These are phyloP conservation scores for Parapristionchus giblindavisi DNA, from an alignment of 2,888 invertebrate species.

Conservation along the genomic window DNA sequence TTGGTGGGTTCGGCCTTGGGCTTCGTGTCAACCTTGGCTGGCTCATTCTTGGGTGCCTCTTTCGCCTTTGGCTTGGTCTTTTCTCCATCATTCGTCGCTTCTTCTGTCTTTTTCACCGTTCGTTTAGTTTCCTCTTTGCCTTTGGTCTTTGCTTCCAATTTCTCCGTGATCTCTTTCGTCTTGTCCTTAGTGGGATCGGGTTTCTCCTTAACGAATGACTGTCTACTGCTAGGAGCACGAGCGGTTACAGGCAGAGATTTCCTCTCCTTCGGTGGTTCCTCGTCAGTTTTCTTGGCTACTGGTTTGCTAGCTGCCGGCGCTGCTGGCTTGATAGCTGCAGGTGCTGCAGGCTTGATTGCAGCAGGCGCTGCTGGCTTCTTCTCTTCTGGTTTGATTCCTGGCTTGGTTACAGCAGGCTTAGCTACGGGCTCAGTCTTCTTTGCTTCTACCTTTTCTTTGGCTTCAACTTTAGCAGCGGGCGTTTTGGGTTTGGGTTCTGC, in stretches of 20 bases:
- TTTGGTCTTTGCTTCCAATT: neutral
- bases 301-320: neutral
- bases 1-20: no score
- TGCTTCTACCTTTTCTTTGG: neutral
- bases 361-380: neutral
- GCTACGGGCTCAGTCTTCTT: no score
- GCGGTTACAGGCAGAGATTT: constrained; percentile 14
- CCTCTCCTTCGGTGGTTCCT: neutral
- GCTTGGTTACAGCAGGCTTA: no score
- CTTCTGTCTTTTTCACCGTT: constrained; percentile 41
- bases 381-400: neutral
- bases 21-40: no score
- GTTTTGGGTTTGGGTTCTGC: constrained; percentile 6
- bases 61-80: neutral
- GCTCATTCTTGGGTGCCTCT: neutral
- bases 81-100: constrained; percentile 38
- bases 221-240: neutral
- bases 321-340: neutral
- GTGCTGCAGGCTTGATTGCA: neutral
- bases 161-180: neutral
- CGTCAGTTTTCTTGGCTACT: neutral
- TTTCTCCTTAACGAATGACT: constrained; percentile 8
- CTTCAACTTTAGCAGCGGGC: no score
- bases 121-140: constrained; percentile 33
- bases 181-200: constrained; percentile 1